phyloP scores from a whole-genome alignment of 2,888 invertebrate species.

The Sesia bembeciformis region DNA sequence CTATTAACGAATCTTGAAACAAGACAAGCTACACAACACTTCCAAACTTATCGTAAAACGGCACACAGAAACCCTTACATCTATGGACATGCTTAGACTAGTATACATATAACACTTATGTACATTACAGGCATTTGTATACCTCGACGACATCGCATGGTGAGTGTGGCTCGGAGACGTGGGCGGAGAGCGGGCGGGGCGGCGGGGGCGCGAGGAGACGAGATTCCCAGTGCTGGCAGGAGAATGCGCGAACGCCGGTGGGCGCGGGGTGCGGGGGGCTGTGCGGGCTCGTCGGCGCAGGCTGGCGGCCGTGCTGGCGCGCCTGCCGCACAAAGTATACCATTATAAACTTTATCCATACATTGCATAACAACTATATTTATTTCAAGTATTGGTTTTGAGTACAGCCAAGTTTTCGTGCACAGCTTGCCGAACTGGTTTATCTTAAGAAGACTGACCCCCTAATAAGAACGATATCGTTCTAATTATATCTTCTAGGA shows the following conservation, averaged over 20 bases:
- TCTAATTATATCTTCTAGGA: too few species aligned
- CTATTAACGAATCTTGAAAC: conserved; percentile 4
- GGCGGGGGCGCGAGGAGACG: conserved; percentile 67
- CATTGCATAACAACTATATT: too few species aligned
- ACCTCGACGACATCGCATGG: conserved; percentile 70
- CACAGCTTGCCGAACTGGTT: too few species aligned
- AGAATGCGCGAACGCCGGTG: conserved; percentile 74
- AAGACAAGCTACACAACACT: neutral
- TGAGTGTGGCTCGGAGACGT: conserved; percentile 55
- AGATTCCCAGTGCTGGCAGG: conserved; percentile 76
- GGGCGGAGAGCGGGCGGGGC: conserved; percentile 62
- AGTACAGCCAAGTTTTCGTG: too few species aligned
- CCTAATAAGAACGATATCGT: too few species aligned
- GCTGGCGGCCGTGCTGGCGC: conserved; percentile 73
- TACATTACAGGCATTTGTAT: conserved; percentile 33
- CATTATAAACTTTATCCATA: too few species aligned
- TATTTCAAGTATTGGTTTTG: too few species aligned
- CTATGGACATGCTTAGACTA: conserved; percentile 33
- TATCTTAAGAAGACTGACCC: too few species aligned
- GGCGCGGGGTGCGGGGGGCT: conserved; percentile 72
- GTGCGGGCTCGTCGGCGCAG: conserved; percentile 70
- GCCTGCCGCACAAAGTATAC: conserved; percentile 26
- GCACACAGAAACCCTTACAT: conserved; percentile 11
- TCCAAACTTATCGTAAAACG: conserved; percentile 14
- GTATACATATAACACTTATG: conserved; percentile 18